A percentile compares a stretch with the other conserved stretches of the same genome.
Conservation (phyloP, 2,113 vertebrate species). For the Mustelus asterias region DNA sequence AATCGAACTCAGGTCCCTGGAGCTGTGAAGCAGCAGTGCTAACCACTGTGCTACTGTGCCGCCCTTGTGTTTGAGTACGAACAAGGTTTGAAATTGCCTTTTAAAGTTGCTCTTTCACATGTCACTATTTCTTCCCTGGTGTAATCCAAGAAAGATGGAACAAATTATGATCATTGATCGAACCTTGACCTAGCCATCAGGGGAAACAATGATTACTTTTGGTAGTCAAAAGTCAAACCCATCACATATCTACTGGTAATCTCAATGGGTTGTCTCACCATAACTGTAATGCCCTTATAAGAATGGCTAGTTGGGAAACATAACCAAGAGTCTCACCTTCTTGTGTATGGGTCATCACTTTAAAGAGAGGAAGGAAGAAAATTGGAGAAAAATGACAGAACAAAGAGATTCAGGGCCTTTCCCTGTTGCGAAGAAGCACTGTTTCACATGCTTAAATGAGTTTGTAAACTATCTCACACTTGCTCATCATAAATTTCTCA, state of each 20-base stretch:
- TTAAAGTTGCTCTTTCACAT: neutral
- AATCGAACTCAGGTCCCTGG: too few species aligned
- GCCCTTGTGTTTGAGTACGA: neutral
- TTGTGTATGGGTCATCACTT: neutral
- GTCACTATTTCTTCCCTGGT: neutral
- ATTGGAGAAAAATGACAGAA: neutral
- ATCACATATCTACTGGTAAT: neutral
- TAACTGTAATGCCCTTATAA: neutral
- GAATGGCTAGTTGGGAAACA: neutral
- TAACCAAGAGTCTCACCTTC: neutral
- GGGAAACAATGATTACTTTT: neutral
- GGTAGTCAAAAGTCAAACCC: neutral
- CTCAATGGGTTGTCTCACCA: neutral
- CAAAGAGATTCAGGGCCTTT: neutral
- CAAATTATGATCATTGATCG: neutral
- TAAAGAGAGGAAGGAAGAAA: neutral
- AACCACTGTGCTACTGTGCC: too few species aligned
- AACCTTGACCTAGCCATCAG: neutral
- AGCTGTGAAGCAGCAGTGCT: too few species aligned
- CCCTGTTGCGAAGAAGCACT: neutral
- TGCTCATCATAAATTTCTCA: neutral
- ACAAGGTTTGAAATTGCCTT: neutral
- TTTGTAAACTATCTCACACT: neutral
- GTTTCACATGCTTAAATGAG: constrained; percentile 14
- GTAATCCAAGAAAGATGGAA: neutral